Evolutionary conservation across 2,888 invertebrate species (phyloP), one percentile per base, ranked within the genome.

Genomic region (Oeneis ivallda): DNA sequence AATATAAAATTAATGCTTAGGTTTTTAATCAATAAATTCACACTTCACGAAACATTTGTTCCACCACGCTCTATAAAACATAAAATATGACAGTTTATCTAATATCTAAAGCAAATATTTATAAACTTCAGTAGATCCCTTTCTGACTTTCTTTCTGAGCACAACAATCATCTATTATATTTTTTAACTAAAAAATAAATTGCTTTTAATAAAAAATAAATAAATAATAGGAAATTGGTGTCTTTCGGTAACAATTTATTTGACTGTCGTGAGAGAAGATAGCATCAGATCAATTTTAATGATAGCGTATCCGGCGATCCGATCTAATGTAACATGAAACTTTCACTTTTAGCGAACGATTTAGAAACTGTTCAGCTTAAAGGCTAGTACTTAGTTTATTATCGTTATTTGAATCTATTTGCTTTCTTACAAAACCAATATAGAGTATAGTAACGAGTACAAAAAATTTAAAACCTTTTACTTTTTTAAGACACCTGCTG

Each of bases 331-430:
- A 60, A 52, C 61, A 39, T 54, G 60, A 26, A 34, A 66, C 62
- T 66, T 66, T 62, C 66, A 58, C 66, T 66, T 62, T 62, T 53
- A 2, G 15, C 19, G 39, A 60, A 59, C 58, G 19, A 53, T 66
- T 66, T 66, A 62, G 66, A 62, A 53, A 62, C 57, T 59, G 59
- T 60, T 61, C 57, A 39, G 66, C 62, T 57, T 47, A 57, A 57
- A 43, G 56, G 39, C 59, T 49, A 59, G 43, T 49, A 59, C 43
- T 49, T 32, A 34, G 19, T 52, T 62, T 26, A 26, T 57, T 26
- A 56, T 56, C 61, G n/a, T 39, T 61, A 17, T 34, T 19, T 5
- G n/a, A 19, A 54, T 54, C 54, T 52, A 53, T 52, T 26, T 47
- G 13, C 19, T 52, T 50, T 52, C 34, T 32, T 61, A 50, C 19